These are phyloP conservation scores for Poecilia wingei DNA, from an alignment of 2,797 vertebrate genomes.

Conservation along the genomic window DNA sequence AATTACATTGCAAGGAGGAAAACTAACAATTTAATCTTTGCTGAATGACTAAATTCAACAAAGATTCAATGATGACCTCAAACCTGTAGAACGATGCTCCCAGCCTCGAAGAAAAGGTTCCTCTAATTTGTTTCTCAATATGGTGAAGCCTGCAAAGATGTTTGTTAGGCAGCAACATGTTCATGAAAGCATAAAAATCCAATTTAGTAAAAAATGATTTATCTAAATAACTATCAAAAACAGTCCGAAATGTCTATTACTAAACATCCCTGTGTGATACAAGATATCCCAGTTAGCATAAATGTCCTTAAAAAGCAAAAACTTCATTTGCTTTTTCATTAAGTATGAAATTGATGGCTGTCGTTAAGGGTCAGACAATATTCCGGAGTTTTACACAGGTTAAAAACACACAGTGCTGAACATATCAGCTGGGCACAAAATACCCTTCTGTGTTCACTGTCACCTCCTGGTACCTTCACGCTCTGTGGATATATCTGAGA, in stretches of 20 bases:
- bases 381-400: conserved; percentile 70
- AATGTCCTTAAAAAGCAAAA: conserved; percentile 26
- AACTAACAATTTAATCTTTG: background rate
- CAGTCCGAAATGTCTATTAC: conserved; percentile 21
- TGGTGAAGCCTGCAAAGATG: conserved; percentile 40
- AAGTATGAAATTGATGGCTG: conserved; percentile 49
- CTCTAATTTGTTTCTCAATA: conserved; percentile 35
- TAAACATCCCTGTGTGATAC: background rate
- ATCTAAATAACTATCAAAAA: conserved; percentile 33
- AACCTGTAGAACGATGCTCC: conserved; percentile 15
- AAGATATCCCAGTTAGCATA: conserved; percentile 4
- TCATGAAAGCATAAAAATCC: conserved; percentile 34
- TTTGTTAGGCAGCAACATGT: conserved; percentile 50
- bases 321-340: conserved; percentile 35
- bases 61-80: background rate
- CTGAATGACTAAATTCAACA: background rate
- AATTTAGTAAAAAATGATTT: conserved; percentile 26
- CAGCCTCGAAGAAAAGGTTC: conserved; percentile 9
- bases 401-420: conserved; percentile 61
- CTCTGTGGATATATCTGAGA: conserved; percentile 76
- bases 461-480: conserved; percentile 81
- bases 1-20: background rate
- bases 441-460: conserved; percentile 82
- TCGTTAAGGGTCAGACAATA: conserved; percentile 71
- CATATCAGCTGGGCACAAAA: conserved; percentile 84